Percentiles rank a stretch among this genome's conserved stretches.
phyloP scores from a whole-genome alignment of 2,797 vertebrate genomes.

The Coranthus polyacanthus region DNA sequence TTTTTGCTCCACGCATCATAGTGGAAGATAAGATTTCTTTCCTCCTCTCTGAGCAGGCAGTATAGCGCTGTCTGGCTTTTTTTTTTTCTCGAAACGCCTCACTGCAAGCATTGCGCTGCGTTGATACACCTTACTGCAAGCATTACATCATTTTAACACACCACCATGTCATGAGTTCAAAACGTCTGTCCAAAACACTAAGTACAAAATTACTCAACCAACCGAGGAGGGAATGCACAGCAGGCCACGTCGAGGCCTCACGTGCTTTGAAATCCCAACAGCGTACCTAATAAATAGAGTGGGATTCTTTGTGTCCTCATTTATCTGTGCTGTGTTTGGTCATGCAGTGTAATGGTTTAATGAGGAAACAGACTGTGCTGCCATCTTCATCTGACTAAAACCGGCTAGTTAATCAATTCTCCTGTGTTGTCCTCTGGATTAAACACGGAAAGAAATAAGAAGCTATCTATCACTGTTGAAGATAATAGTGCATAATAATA shows the following conservation, averaged over 20 bases:
- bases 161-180: too few species aligned
- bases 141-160: background rate
- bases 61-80: background rate
- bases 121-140: background rate
- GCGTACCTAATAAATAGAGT: background rate
- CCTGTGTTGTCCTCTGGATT: background rate
- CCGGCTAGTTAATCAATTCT: background rate
- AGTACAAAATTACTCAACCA: too few species aligned
- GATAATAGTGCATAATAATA: too few species aligned
- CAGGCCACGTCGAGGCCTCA: background rate
- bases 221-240: background rate
- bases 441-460: background rate
- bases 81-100: background rate
- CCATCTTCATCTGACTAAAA: background rate
- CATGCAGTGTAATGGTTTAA: background rate
- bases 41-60: background rate
- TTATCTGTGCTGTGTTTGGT: background rate
- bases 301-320: background rate
- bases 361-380: background rate
- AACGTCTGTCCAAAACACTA: too few species aligned
- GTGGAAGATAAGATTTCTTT: conserved; percentile 16
- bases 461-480: background rate
- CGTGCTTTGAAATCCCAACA: conserved; percentile 8
- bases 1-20: conserved; percentile 19
- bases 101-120: background rate